Evolutionary conservation across 2,113 vertebrate species (phyloP).

Genomic region (Dicentrarchus labrax): DNA sequence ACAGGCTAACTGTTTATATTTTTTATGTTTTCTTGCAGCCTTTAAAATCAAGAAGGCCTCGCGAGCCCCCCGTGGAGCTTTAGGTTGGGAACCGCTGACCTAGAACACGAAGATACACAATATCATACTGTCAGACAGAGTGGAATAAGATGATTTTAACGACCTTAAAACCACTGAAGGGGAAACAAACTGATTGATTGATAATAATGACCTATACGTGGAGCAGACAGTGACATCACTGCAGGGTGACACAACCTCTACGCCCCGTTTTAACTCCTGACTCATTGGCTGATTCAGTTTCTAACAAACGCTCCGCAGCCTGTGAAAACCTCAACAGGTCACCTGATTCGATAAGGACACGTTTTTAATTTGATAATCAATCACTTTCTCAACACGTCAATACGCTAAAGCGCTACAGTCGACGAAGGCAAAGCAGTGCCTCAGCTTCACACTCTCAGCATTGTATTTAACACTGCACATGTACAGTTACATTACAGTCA

Average conservation of each 20-base stretch:
- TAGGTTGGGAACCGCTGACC: no score
- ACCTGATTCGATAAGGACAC: neutral
- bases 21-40: no score
- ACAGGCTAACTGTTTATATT: no score
- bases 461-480: no score
- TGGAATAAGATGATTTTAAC: neutral
- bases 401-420: neutral
- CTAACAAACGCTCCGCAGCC: neutral
- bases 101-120: neutral
- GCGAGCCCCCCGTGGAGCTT: no score
- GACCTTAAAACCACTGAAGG: neutral
- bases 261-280: conserved; percentile 22
- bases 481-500: no score
- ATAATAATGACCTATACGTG: neutral
- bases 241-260: conserved; percentile 3
- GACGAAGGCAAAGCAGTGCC: neutral
- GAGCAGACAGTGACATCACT: conserved; percentile 24
- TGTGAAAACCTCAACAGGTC: neutral
- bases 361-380: neutral
- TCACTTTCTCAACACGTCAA: neutral
- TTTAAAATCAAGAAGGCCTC: no score
- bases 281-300: conserved; percentile 8
- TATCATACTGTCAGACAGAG: no score
- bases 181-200: neutral
- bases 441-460: no score